phyloP scores from a whole-genome alignment of 2,113 vertebrate genomes.

The Oceanodroma tethys region DNA sequence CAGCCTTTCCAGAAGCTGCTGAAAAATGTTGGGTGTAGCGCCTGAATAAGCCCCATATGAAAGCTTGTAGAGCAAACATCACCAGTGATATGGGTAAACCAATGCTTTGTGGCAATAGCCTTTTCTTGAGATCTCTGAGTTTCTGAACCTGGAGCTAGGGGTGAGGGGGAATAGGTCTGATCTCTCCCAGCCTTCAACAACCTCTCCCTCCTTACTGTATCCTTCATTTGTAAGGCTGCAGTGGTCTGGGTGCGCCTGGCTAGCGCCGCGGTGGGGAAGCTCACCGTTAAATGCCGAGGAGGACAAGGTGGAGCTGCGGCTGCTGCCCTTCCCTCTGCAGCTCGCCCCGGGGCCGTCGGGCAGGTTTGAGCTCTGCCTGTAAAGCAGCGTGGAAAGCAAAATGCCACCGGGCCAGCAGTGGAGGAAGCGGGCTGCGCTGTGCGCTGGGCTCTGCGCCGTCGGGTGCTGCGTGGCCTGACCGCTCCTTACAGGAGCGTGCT shows the following conservation, averaged over 20 bases:
- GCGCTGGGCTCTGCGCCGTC: neutral
- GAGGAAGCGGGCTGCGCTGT: neutral
- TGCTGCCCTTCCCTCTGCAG: neutral
- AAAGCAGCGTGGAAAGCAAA: neutral
- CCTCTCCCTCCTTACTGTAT: neutral
- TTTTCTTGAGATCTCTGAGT: neutral
- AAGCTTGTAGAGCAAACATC: neutral
- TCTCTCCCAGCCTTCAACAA: neutral
- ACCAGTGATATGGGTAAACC: neutral
- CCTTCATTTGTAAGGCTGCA: neutral
- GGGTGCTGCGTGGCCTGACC: neutral
- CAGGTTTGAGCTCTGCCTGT: neutral
- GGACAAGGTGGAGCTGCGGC: neutral
- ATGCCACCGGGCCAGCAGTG: neutral
- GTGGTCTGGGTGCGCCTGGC: neutral
- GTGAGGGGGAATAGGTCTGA: neutral
- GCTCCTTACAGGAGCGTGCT: neutral
- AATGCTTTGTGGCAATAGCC: neutral
- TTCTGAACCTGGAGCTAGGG: neutral
- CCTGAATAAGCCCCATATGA: neutral
- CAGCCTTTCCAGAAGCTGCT: neutral
- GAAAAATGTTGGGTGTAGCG: neutral
- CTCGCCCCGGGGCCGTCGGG: accelerated
- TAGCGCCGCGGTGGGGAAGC: accelerated
- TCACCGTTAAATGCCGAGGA: neutral